A percentile compares a stretch with the other conserved stretches of the same genome.
phyloP scores from a whole-genome alignment of 2,113 vertebrate genomes.

The Nannospalax galili region DNA sequence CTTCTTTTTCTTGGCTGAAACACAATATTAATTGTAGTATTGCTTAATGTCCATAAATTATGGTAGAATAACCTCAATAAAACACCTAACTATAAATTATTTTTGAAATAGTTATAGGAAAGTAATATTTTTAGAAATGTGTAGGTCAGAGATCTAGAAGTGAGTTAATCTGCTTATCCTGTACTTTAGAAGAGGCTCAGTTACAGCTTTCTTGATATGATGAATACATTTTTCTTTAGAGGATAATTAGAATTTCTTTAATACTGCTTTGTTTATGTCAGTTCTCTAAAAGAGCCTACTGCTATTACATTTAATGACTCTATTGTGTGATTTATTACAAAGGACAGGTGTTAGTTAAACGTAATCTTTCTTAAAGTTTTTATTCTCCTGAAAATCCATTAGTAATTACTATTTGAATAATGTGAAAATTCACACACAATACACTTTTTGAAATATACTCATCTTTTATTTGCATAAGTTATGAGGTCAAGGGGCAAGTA shows the following conservation, averaged over 20 bases:
- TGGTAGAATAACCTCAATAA: not conserved
- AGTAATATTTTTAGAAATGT: not conserved
- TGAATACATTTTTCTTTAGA: not conserved
- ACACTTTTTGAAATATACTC: not conserved
- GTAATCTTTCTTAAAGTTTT: not conserved
- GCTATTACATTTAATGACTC: not conserved
- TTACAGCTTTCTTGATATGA: not conserved
- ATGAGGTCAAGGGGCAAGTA: not conserved
- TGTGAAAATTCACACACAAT: not conserved
- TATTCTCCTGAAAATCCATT: not conserved
- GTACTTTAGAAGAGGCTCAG: not conserved
- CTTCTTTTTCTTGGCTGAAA: not conserved
- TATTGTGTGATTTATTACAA: slow-evolving; percentile 11
- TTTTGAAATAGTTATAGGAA: not conserved
- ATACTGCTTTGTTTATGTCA: not conserved
- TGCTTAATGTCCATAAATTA: not conserved
- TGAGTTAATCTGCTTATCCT: not conserved
- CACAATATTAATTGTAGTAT: not conserved
- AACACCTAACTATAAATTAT: not conserved
- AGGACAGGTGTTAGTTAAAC: not conserved
- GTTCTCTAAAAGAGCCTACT: not conserved
- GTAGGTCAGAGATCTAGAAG: not conserved
- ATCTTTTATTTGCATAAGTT: not conserved
- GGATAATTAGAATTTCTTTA: slow-evolving; percentile 16
- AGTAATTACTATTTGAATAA: slow-evolving; percentile 40